phyloP scores from a whole-genome alignment of 2,113 vertebrate genomes.

The Zeus faber region DNA sequence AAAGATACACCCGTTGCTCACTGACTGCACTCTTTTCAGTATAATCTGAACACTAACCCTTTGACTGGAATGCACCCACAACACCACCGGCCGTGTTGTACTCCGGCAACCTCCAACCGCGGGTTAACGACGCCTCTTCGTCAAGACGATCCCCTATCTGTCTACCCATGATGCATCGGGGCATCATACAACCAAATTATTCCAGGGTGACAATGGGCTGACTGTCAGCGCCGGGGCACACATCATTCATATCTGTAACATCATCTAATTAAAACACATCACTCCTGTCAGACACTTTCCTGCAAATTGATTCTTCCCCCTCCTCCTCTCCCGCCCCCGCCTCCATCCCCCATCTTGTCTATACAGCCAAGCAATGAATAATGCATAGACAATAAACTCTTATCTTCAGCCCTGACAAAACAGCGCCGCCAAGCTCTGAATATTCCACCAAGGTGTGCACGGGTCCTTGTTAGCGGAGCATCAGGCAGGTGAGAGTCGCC shows the following conservation, averaged over 20 bases:
- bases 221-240: constrained; percentile 48
- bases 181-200: constrained; percentile 44
- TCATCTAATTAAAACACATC: constrained; percentile 69
- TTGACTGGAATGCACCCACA: too few relatives aligned
- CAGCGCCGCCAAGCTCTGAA: constrained; percentile 54
- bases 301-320: constrained; percentile 50
- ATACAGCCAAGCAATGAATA: constrained; percentile 59
- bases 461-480: constrained; percentile 37
- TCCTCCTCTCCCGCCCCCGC: background rate
- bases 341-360: constrained; percentile 23
- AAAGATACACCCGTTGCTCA: too few relatives aligned
- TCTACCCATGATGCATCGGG: constrained; percentile 52
- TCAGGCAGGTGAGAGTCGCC: constrained; percentile 29
- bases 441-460: constrained; percentile 53
- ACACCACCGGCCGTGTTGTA: too few relatives aligned
- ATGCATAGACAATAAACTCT: constrained; percentile 63
- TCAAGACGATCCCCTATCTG: constrained; percentile 59
- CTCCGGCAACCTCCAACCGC: too few relatives aligned
- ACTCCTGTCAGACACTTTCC: constrained; percentile 55
- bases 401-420: constrained; percentile 65
- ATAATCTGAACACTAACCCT: too few relatives aligned
- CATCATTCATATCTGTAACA: constrained; percentile 64
- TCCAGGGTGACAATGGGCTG: constrained; percentile 34
- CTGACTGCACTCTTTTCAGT: too few relatives aligned
- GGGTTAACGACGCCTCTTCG: constrained; percentile 40